These are phyloP conservation scores for Drosophila siamana DNA, from an alignment of 2,888 invertebrate genomes.

Conservation along the genomic window DNA sequence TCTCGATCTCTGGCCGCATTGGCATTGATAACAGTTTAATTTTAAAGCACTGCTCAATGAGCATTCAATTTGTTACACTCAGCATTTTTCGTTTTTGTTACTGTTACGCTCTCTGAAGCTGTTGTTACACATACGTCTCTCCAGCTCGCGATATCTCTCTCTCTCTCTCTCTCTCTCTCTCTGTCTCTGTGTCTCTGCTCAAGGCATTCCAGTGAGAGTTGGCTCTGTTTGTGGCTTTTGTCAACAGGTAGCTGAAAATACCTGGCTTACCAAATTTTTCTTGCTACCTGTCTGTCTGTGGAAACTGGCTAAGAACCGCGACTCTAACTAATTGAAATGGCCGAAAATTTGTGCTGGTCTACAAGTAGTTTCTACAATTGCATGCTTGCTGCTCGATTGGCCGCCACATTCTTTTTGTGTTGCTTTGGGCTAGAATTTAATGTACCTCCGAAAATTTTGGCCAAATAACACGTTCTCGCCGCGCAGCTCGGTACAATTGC, in stretches of 20 bases:
- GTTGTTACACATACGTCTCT: not conserved
- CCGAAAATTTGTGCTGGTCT: slow-evolving; percentile 15
- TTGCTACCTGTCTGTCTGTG: slow-evolving; percentile 6
- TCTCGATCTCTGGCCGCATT: not conserved
- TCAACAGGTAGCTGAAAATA: slow-evolving; percentile 60
- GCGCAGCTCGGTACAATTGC: slow-evolving; percentile 55
- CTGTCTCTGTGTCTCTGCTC: not conserved
- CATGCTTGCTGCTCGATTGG: slow-evolving; percentile 40
- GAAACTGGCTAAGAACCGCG: slow-evolving; percentile 15
- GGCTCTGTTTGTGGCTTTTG: not conserved
- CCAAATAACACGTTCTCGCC: slow-evolving; percentile 71
- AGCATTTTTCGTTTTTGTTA: slow-evolving; percentile 21
- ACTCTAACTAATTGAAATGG: slow-evolving; percentile 31
- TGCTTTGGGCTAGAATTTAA: slow-evolving; percentile 57
- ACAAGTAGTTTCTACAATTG: slow-evolving; percentile 9
- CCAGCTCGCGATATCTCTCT: not conserved
- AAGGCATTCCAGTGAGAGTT: slow-evolving; percentile 35
- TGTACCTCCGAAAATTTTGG: slow-evolving; percentile 58
- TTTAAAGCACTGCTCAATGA: slow-evolving; percentile 24
- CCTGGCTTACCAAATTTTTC: slow-evolving; percentile 16
- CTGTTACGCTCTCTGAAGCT: slow-evolving; percentile 7
- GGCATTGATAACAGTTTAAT: slow-evolving; percentile 32
- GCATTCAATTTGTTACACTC: slow-evolving; percentile 31
- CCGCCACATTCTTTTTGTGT: slow-evolving; percentile 69
- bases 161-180: not conserved